phyloP scores from a whole-genome alignment of 2,888 invertebrate genomes.

The Colletes collaris region DNA sequence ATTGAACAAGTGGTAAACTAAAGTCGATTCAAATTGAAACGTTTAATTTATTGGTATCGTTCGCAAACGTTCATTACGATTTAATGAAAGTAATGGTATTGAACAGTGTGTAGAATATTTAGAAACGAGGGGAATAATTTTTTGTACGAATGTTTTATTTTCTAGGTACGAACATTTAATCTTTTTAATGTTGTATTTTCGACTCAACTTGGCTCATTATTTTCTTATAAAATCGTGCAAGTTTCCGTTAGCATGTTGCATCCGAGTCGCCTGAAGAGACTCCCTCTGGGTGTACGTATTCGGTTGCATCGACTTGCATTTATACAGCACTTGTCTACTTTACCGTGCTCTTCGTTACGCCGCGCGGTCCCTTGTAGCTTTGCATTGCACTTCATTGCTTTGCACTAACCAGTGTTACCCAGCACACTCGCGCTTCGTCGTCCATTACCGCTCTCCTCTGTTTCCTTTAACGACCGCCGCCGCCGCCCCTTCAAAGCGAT shows the following conservation, averaged over 20 bases:
- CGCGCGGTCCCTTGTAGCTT: slow-evolving; percentile 5
- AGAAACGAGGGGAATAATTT: too few relatives aligned
- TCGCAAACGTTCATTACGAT: too few relatives aligned
- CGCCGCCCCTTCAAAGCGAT: slow-evolving; percentile 21
- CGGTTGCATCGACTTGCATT: slow-evolving; percentile 27
- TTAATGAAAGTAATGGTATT: too few relatives aligned
- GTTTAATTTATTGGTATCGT: too few relatives aligned
- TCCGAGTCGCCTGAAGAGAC: neutral
- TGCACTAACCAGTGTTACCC: slow-evolving; percentile 32
- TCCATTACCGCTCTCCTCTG: slow-evolving; percentile 33
- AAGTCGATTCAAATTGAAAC: too few relatives aligned
- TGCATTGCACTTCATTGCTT: slow-evolving; percentile 46
- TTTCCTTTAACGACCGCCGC: slow-evolving; percentile 29
- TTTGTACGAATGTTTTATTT: too few relatives aligned
- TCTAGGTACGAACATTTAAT: too few relatives aligned
- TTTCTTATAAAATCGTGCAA: neutral
- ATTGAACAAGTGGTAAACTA: too few relatives aligned
- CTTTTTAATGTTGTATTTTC: too few relatives aligned
- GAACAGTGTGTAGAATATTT: too few relatives aligned
- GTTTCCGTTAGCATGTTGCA: neutral
- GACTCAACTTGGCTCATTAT: neutral
- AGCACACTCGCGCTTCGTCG: slow-evolving; percentile 19
- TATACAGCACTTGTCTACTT: slow-evolving; percentile 6
- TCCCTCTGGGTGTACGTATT: slow-evolving; percentile 7
- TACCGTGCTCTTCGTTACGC: slow-evolving; percentile 13